Evolutionary conservation across 2,888 invertebrate species (phyloP), one percentile per base, ranked within the genome.

Genomic region (Eupithecia subumbrata): DNA sequence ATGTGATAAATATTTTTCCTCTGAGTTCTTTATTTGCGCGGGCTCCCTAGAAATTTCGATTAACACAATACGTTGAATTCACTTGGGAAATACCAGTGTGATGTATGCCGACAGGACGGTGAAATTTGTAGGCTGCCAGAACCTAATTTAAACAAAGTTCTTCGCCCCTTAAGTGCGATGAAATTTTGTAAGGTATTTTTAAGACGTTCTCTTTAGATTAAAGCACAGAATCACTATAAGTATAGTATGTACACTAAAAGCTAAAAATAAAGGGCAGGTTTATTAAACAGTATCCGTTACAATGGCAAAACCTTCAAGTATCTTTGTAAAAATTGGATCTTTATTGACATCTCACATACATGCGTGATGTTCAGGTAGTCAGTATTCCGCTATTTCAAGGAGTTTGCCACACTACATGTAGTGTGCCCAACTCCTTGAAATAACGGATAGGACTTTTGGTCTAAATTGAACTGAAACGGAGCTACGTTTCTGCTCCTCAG

Each of bases 1-100:
- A 37, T 30, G 68, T 22, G 25, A 56, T 60, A 25, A 71, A 71
- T 71, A 45, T 68, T 56, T 69, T 71, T 69, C 18, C n/a, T 64
- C 68, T 14, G 60, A 52, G 69, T 69, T 45, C 30, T 72, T 76
- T 73, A 67, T 73, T 70, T 73, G 56, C 68, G 48, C 25, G 18
- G 69, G 68, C 16, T 43, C 56, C 66, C 70, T 34, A 80, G 80
- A 78, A 81, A 81, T 82, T 85, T 80, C 80, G 81, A 83, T 83
- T 60, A 76, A 72, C 69, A 74, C 64, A 34, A 56, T 81, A 80
- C 79, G 72, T 80, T 77, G 70, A 64, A 43, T 75, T 71, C 81
- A 43, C 84, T 67, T 79, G 84, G 83, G 83, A 82, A 83, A 82
- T 83, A 81, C 78, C 78, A 78, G 76, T 8, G 75, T 75, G 73